Conservation (phyloP, 2,888 invertebrate species). For the Agrypnus murinus region DNA sequence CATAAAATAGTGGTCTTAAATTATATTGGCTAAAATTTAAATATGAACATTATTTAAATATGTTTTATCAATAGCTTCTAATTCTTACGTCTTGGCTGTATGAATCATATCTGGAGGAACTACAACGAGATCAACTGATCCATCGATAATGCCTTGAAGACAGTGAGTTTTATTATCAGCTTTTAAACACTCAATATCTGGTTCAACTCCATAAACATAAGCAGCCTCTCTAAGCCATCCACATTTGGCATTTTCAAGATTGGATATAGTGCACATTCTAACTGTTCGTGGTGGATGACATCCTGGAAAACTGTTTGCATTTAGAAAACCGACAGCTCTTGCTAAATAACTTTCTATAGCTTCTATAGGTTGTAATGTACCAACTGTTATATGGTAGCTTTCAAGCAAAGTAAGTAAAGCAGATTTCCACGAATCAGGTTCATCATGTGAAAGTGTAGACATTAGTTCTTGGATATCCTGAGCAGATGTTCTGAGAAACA, state of each 20-base stretch:
- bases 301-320: constrained; percentile 76
- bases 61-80: background rate
- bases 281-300: constrained; percentile 80
- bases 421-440: constrained; percentile 73
- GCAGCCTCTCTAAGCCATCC: constrained; percentile 85
- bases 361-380: constrained; percentile 75
- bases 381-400: constrained; percentile 73
- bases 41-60: constrained; percentile 53
- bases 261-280: constrained; percentile 80
- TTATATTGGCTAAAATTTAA: constrained; percentile 73
- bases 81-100: constrained; percentile 77
- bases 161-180: constrained; percentile 78
- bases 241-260: constrained; percentile 85
- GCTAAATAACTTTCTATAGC: constrained; percentile 81
- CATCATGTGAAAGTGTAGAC: constrained; percentile 68
- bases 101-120: constrained; percentile 83
- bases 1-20: constrained; percentile 76
- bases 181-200: constrained; percentile 85
- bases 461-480: constrained; percentile 73
- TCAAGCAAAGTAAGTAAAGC: constrained; percentile 78
- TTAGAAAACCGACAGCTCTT: constrained; percentile 76
- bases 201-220: constrained; percentile 83
- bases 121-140: constrained; percentile 82
- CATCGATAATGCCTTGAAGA: constrained; percentile 77
- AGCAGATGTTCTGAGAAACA: constrained; percentile 69